Percentiles rank a stretch among this genome's conserved stretches.
phyloP scores from a whole-genome alignment of 2,797 vertebrate genomes.

The Zenarchopterus dispar region DNA sequence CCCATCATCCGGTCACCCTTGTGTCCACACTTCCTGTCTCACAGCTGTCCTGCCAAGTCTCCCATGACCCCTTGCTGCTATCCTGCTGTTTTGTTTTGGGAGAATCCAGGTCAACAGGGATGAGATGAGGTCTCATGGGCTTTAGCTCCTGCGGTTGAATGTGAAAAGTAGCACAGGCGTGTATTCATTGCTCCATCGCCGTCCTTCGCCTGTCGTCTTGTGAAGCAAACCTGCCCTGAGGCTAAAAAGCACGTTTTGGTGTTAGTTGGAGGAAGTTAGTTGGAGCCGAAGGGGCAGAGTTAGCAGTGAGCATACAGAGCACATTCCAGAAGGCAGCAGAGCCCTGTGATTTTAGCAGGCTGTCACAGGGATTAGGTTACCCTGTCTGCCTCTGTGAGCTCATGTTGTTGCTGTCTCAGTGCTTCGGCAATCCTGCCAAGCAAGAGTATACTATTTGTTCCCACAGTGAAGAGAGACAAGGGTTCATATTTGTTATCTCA shows the following conservation, averaged over 20 bases:
- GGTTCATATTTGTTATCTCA: slow-evolving; percentile 28
- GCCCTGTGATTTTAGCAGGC: slow-evolving; percentile 82
- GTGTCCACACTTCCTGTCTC: slow-evolving; percentile 79
- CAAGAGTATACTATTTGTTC: slow-evolving; percentile 37
- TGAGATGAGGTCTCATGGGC: slow-evolving; percentile 64
- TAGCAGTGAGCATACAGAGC: slow-evolving; percentile 72
- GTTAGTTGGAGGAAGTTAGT: slow-evolving; percentile 66
- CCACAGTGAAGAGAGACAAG: slow-evolving; percentile 24
- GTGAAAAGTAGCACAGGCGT: slow-evolving; percentile 18
- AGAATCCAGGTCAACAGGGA: slow-evolving; percentile 72
- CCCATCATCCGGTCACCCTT: slow-evolving; percentile 74
- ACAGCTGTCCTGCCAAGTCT: slow-evolving; percentile 77
- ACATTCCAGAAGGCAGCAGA: slow-evolving; percentile 81
- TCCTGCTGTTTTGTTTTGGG: slow-evolving; percentile 71
- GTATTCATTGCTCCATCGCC: background rate
- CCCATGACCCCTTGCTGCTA: slow-evolving; percentile 80
- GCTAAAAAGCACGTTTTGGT: slow-evolving; percentile 66
- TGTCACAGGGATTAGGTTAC: slow-evolving; percentile 84
- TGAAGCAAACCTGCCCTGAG: slow-evolving; percentile 28
- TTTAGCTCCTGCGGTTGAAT: slow-evolving; percentile 29
- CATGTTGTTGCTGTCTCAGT: slow-evolving; percentile 71
- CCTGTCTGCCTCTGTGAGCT: slow-evolving; percentile 79
- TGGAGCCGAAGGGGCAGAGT: slow-evolving; percentile 70
- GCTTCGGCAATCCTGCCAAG: slow-evolving; percentile 53
- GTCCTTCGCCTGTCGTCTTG: slow-evolving; percentile 23